Evolutionary conservation across 1,140 invertebrate species (phyloP), one percentile per base, ranked within the genome.

Genomic region (Neoseiulus cucumeris): DNA sequence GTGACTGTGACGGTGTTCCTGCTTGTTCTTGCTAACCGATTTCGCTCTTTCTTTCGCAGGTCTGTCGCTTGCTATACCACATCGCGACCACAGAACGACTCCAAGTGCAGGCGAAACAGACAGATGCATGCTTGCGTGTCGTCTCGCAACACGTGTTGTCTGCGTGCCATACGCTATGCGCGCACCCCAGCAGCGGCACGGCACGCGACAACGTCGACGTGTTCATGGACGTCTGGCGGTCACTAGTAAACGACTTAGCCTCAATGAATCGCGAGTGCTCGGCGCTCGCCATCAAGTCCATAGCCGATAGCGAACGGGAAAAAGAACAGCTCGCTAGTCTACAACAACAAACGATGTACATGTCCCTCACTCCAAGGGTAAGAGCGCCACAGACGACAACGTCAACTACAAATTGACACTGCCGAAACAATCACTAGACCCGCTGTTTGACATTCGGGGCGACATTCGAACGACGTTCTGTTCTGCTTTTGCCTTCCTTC

Each of bases 201-300:
- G 91, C 91, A 39, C 85, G 91, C 73, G 94, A 98, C 75, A 98
- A 98, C 79, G 81, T 98, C 17, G 92, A 98, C 80, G 91, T 96
- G 59, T 98, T 98, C 76, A 84, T 90, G 47, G 92, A 98, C 73
- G 92, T 94, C 82, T 98, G 94, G 91, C 87, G 92, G 70, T 87
- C 88, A 78, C 79, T 96, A 44, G 85, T 92, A 69, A 85, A 85
- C 28, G 92, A 96, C 72, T 84, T 91, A 0, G 64, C 64, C 33
- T 59, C 51, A 25, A 59, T 59, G 51, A 59, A 59, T 25, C 51
- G 67, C 18, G 67, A 55, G 25, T 59, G 12, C n/a, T 59, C 51
- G 22, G 51, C 51, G 22, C 51, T 59, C 51, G 51, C 51, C 51
- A 59, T 59, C 51, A 59, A 59, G 51, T 59, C 51, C 25, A 59